Evolutionary conservation across 1,140 invertebrate genomes (phyloP), one percentile per base, ranked within the genome.

Genomic region (Cydia amplana): DNA sequence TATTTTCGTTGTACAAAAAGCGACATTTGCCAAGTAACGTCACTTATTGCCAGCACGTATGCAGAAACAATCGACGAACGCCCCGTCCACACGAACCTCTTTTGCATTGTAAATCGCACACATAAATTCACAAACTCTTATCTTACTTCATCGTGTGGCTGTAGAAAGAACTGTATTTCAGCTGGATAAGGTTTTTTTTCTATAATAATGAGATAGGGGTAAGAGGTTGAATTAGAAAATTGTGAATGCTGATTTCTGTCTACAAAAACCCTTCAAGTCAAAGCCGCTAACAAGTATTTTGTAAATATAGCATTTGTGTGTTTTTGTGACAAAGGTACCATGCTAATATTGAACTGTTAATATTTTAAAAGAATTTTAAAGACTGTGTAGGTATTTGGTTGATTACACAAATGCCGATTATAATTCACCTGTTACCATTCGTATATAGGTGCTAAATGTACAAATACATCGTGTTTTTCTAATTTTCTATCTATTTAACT

Each of bases 211-310:
- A 51, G 1, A 7, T 2, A 60, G 43, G 14, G 12, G 0, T 60
- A 23, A 1, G 55, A 60, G 20, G 55, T 12, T 6, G 9, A 60
- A 23, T 60, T 23, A 20, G 49, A 51, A n/a, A 51, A 60, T 20
- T 20, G 55, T 7, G 20, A 23, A 60, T 60, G 55, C 55, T 60
- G 55, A 60, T 60, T 60, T 60, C 7, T 23, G 20, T 12, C 18
- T 20, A 60, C 55, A 60, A 60, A 60, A 60, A 60, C 55, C 55
- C 9, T 60, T 0, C 20, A 55, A 55, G 55, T 60, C 20, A 7
- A 60, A 60, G 55, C n/a, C 55, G 51, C 51, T 55, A 60, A 60
- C 55, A 60, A 60, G 55, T 60, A 60, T 23, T 60, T 60, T 60
- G 20, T 60, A 60, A 23, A 60, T 60, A 60, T 20, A 23, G 20